Evolutionary conservation across 2,888 invertebrate species (phyloP), one percentile per base, ranked within the genome.

Genomic region (Habrosyne pyritoides): DNA sequence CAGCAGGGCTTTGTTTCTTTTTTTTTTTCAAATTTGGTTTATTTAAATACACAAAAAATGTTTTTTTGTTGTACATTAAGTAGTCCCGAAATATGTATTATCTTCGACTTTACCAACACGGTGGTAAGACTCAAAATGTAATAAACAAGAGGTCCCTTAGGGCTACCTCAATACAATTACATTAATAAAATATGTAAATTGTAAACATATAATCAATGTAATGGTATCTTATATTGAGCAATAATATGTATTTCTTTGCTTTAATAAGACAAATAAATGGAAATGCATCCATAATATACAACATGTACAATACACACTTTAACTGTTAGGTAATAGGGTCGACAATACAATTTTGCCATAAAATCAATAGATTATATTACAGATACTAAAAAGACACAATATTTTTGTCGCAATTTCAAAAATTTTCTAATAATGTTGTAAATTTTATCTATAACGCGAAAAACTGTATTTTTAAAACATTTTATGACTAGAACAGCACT

Each of bases 401-500:
- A n/a, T 4, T 42, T 14, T 1, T 12, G 12, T 18, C n/a, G n/a
- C n/a, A 33, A n/a, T 14, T 36, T 0, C 14, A 6, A 36, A 5
- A 36, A 4, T 36, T 10, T 28, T 49, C 18, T 28, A 28, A 24
- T 21, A 28, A 28, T 30, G 18, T 30, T 50, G 28, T 50, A 50
- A 28, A 50, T 48, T 48, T 50, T 28, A 14, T 21, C 21, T 50
- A 50, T 18, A 18, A 42, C 42, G 12, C 36, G 36, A 36, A 1
- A 36, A 36, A 2, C 14, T 36, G 36, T 36, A 2, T 42, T 1
- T 36, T 12, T 24, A 5, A 5, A 14, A 14, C 6, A n/a, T 18
- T 42, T 14, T 8, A 10, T 50, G 50, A 30, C 50, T 50, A 50
- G 50, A 50, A 18, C 28, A 12, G 50, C 50, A 50, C 50, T 24